These are phyloP conservation scores for Macropus fuliginosus DNA, from an alignment of 2,797 vertebrate genomes.

Conservation along the genomic window DNA sequence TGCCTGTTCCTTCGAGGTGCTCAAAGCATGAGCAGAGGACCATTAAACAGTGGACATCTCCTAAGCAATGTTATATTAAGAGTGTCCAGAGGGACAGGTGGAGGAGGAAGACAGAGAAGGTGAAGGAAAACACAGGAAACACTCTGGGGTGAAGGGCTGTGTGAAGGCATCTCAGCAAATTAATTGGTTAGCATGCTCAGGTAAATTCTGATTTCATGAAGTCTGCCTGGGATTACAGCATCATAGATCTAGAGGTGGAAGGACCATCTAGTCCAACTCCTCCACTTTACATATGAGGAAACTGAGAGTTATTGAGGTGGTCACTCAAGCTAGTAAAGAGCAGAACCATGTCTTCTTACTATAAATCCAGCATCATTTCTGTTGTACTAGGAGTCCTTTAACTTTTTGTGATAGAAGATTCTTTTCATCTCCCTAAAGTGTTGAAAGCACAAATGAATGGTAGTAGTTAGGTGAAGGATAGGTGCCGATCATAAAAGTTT, in stretches of 20 bases:
- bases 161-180: not conserved
- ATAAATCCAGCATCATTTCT: not conserved
- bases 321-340: not conserved
- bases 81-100: no score
- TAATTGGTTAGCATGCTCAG: not conserved
- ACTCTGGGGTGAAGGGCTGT: rapidly evolving
- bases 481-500: not conserved
- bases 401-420: not conserved
- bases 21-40: not conserved
- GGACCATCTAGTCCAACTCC: not conserved
- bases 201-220: not conserved
- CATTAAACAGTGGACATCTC: not conserved
- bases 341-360: not conserved
- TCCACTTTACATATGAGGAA: not conserved
- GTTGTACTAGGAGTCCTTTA: not conserved
- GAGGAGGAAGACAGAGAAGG: not conserved
- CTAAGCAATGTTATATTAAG: not conserved
- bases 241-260: not conserved
- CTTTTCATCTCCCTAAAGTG: not conserved
- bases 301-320: not conserved
- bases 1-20: not conserved
- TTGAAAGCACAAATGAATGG: not conserved
- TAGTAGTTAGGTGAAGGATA: not conserved
- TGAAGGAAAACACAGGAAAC: not conserved
- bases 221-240: not conserved